Evolutionary conservation across 2,797 vertebrate species (phyloP).

Genomic region (Otolemur crassicaudatus): DNA sequence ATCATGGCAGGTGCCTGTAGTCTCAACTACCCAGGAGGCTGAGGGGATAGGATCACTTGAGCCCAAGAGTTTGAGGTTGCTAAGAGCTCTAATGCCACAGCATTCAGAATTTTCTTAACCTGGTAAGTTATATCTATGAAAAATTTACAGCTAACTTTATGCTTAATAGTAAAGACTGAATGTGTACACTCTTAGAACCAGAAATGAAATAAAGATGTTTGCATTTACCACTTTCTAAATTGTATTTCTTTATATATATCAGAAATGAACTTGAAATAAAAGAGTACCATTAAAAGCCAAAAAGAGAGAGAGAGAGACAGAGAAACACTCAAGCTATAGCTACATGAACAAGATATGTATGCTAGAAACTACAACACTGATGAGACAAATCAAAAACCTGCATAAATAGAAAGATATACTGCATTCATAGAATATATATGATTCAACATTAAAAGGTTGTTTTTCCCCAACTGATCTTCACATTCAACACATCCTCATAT

Average conservation of each 20-base stretch:
- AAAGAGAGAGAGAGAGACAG: not conserved
- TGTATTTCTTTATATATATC: not conserved
- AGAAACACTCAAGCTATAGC: not conserved
- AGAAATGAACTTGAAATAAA: not conserved
- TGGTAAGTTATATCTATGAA: not conserved
- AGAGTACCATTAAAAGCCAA: not conserved
- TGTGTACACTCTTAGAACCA: not conserved
- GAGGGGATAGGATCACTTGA: too few relatives aligned
- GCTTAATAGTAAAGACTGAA: not conserved
- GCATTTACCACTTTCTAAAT: not conserved
- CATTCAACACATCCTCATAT: not conserved
- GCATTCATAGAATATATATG: not conserved
- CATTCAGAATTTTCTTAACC: not conserved
- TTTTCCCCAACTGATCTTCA: not conserved
- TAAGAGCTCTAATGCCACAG: too few relatives aligned
- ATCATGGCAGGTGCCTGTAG: too few relatives aligned
- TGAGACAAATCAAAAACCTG: not conserved
- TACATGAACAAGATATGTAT: not conserved
- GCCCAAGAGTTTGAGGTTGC: too few relatives aligned
- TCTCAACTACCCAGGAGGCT: too few relatives aligned
- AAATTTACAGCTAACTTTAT: not conserved
- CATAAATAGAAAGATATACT: not conserved
- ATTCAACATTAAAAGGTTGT: not conserved
- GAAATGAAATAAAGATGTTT: not conserved
- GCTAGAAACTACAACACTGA: not conserved